These are phyloP conservation scores for Cantharis rufa DNA, from an alignment of 2,888 invertebrate genomes.

Conservation along the genomic window DNA sequence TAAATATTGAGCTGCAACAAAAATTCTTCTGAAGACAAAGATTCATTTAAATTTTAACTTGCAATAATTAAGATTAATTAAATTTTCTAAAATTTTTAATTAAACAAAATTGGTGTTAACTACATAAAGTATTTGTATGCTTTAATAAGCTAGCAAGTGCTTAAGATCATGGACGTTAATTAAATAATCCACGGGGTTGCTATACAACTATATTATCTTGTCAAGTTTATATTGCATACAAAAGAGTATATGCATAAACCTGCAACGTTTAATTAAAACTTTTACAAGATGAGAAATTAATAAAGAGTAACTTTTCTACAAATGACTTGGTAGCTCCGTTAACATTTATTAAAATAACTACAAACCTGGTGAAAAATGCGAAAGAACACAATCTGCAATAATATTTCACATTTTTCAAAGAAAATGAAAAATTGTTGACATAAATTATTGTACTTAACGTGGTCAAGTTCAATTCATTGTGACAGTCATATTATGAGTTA, in stretches of 20 bases:
- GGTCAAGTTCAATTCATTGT: not conserved
- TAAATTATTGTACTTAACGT: not conserved
- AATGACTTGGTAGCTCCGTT: not conserved
- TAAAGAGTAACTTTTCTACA: not conserved
- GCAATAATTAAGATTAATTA: not conserved
- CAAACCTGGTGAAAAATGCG: not conserved
- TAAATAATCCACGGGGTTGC: slow-evolving; percentile 5
- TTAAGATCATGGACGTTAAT: slow-evolving; percentile 9
- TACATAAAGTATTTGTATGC: not conserved
- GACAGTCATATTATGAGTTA: not conserved
- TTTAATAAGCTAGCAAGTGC: slow-evolving; percentile 7
- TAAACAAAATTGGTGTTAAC: not conserved
- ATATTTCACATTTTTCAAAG: not conserved
- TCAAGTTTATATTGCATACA: not conserved
- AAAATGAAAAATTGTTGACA: not conserved
- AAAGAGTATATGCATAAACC: not conserved
- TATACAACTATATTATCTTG: not conserved
- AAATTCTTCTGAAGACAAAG: not conserved
- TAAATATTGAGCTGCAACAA: not conserved
- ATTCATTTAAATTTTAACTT: not conserved
- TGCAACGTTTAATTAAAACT: not conserved
- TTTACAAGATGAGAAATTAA: not conserved
- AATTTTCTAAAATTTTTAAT: not conserved
- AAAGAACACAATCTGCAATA: not conserved
- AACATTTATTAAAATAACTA: not conserved